Base-by-base conservation (phyloP, 2,888 invertebrate species). In the Calameuta idolon region DNA sequence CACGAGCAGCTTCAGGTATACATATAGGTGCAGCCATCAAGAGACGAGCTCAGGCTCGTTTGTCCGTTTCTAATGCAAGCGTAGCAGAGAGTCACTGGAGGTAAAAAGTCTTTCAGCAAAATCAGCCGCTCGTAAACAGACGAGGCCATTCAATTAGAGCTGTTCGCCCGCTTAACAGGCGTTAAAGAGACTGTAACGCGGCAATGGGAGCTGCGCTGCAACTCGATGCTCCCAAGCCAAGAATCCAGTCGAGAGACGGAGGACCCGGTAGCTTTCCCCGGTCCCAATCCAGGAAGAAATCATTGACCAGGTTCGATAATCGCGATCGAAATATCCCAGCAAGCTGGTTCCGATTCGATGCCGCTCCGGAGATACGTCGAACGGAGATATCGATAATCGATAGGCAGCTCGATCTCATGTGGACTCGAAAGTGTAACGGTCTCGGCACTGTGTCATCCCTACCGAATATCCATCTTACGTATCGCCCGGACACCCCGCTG, bases 81-180 rank as follows among this genome's bases (percentile, higher is more conserved):
- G 55, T 2, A 55, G 55, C 55, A 23, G 55, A 55, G 55, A 55
- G 55, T 55, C 55, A 55, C 23, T 2, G 4, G 55, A 55, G 69
- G 77, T 76, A 80, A 81, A 83, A 83, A 82, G 80, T 76, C 80
- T 80, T 80, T 35, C 74, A 79, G 79, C 77, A 69, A 78, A 78
- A 81, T 80, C 80, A 79, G 37, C 77, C 80, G 74, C 79, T 81
- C 81, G 80, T 83, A 81, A 81, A 83, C 78, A 79, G 79, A 79
- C 79, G 79, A 79, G 79, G 79, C 80, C 81, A 83, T 81, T 83
- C 81, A 81, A 83, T 83, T 83, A 83, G 81, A 81, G 55, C 55
- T 9, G 55, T 55, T 55, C 9, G 55, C 55, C 23, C 55, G 55
- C 2, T 23, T 55, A 55, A 55, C 55, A 55, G 55, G 55, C 55